A percentile compares a stretch with the other conserved stretches of the same genome.
phyloP scores from a whole-genome alignment of 2,888 invertebrate species.

The Heterodera filipjevi region DNA sequence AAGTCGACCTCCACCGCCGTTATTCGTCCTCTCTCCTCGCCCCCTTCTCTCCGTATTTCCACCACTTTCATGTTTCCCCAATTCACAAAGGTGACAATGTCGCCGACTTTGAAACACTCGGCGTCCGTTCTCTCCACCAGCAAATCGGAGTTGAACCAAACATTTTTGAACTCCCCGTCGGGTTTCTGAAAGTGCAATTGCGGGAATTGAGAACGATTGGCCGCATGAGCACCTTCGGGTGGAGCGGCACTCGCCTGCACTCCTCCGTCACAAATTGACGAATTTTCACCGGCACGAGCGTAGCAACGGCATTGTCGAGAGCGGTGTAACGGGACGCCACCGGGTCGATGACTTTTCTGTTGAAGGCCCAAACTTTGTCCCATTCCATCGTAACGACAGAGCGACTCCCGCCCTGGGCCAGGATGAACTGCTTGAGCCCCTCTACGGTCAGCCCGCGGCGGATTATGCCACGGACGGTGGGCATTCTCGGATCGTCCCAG shows the following conservation, averaged over 20 bases:
- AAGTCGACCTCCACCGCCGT: conserved; percentile 74
- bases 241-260: conserved; percentile 35
- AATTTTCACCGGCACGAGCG: conserved; percentile 72
- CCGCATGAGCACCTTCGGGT: conserved; percentile 42
- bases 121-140: conserved; percentile 89
- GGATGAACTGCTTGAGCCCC: conserved; percentile 91
- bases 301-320: conserved; percentile 60
- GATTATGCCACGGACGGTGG: conserved; percentile 93
- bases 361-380: conserved; percentile 99
- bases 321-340: conserved; percentile 90
- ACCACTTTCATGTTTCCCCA: conserved; percentile 93
- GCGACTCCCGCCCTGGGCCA: conserved; percentile 91
- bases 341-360: conserved; percentile 97
- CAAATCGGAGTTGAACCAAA: conserved; percentile 78
- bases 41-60: conserved; percentile 69
- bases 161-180: conserved; percentile 76
- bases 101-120: conserved; percentile 79
- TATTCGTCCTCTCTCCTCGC: conserved; percentile 67
- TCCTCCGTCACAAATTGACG: conserved; percentile 71
- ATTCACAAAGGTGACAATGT: conserved; percentile 94
- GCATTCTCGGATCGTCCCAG: conserved; percentile 98
- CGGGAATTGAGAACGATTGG: too few relatives aligned
- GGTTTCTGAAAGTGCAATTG: conserved; percentile 68
- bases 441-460: conserved; percentile 96
- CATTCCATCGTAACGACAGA: conserved; percentile 99